These are phyloP conservation scores for Cossypha heuglini DNA, from an alignment of 2,797 vertebrate species.

Conservation along the genomic window DNA sequence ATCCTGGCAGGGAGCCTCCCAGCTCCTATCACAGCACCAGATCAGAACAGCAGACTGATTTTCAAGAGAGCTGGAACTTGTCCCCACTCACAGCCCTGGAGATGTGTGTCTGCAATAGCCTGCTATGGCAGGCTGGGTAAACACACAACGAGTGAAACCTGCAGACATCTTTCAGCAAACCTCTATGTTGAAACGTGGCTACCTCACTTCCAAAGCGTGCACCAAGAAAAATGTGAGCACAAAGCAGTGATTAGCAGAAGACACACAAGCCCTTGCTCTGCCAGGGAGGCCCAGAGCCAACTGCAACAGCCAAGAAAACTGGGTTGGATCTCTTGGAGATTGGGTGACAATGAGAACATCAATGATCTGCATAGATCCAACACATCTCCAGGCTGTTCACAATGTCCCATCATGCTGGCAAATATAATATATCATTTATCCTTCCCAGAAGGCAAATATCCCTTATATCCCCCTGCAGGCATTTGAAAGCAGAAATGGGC, in stretches of 20 bases:
- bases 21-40: conserved; percentile 41
- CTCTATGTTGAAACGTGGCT: conserved; percentile 45
- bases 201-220: conserved; percentile 40
- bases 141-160: neutral
- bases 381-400: neutral
- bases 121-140: neutral
- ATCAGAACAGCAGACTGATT: conserved; percentile 47
- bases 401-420: neutral
- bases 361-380: neutral
- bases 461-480: neutral
- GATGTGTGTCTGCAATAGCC: neutral
- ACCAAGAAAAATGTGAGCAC: conserved; percentile 19
- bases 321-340: neutral
- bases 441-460: neutral
- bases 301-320: conserved; percentile 32
- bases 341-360: conserved; percentile 5
- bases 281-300: conserved; percentile 37
- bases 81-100: neutral
- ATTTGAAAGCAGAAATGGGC: neutral
- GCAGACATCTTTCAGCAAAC: conserved; percentile 44
- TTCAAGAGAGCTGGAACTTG: conserved; percentile 38
- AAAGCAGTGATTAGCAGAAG: conserved; percentile 21
- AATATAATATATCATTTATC: neutral
- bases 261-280: neutral
- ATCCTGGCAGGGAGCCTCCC: conserved; percentile 17